Evolutionary conservation across 2,888 invertebrate species (phyloP), one percentile per base, ranked within the genome.

Genomic region (Tuta absoluta): DNA sequence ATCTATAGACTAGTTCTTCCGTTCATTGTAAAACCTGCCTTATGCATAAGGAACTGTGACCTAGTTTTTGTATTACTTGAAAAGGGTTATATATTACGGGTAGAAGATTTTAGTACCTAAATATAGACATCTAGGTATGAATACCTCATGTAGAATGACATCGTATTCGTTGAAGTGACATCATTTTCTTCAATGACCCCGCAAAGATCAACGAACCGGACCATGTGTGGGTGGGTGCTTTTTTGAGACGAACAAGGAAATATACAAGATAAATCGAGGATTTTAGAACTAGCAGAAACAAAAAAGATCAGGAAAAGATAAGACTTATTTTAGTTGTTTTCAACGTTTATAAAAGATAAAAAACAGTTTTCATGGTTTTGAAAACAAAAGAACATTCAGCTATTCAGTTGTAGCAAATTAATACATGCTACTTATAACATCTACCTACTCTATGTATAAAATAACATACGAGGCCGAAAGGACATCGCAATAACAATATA

Each of bases 121-220:
- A n/a, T n/a, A n/a, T n/a, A n/a, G n/a, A 8, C 10, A 33, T 10
- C 4, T 33, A 33, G 8, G n/a, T n/a, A 33, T 33, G 33, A 5
- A 1, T 4, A 8, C 33, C 8, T 8, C 33, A 8, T 33, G 33
- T 10, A 33, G 33, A 28, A 4, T 3, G 33, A 33, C 33, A 33
- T 33, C 33, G 33, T 33, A 38, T 38, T 14, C 14, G n/a, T 3
- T 41, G n/a, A 41, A n/a, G 14, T 41, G 41, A 41, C 41, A 41
- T 41, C 41, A 41, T 41, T 41, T 41, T 41, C 38, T 41, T 33
- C 33, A 33, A 33, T 41, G 12, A 41, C 41, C 41, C n/a, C 14
- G 14, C 49, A 21, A 49, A 49, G 49, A 49, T 1, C 49, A 49
- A 49, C 11, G 49, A 49, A 49, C 49, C 49, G 49, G 17, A 21